Evolutionary conservation across 2,888 invertebrate genomes (phyloP).

Genomic region (Acleris cristana): DNA sequence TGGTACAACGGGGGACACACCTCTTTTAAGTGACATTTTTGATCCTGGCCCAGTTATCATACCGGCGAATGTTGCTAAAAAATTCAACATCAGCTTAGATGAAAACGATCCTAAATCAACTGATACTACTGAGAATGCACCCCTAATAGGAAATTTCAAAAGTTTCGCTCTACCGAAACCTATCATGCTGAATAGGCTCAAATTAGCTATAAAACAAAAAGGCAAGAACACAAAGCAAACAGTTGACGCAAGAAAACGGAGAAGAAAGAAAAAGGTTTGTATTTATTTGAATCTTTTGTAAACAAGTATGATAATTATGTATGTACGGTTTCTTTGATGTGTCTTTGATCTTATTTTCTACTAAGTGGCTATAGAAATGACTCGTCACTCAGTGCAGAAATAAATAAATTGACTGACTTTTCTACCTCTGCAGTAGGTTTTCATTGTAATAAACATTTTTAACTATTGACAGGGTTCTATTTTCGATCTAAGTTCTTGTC

Average conservation of each 20-base stretch:
- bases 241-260: slow-evolving; percentile 55
- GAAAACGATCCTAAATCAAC: slow-evolving; percentile 54
- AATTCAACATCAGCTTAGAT: slow-evolving; percentile 64
- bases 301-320: not conserved
- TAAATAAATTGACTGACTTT: too few species aligned
- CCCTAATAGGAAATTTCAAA: slow-evolving; percentile 78
- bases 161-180: slow-evolving; percentile 81
- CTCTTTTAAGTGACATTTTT: slow-evolving; percentile 79
- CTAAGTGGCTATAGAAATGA: too few species aligned
- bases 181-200: slow-evolving; percentile 75
- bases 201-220: slow-evolving; percentile 67
- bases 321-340: too few species aligned
- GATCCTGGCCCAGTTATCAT: slow-evolving; percentile 71
- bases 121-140: slow-evolving; percentile 62
- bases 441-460: too few species aligned
- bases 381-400: too few species aligned
- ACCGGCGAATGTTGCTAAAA: slow-evolving; percentile 59
- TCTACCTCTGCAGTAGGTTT: too few species aligned
- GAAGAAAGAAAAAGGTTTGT: slow-evolving; percentile 75
- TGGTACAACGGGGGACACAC: slow-evolving; percentile 69
- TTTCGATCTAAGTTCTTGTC: too few species aligned
- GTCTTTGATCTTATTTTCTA: too few species aligned
- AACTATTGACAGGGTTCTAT: too few species aligned
- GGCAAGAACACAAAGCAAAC: slow-evolving; percentile 61
- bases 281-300: slow-evolving; percentile 41